Percentiles rank a stretch among this genome's conserved stretches.
Evolutionary conservation across 2,113 vertebrate genomes (phyloP).

Genomic region (Trachemys scripta): DNA sequence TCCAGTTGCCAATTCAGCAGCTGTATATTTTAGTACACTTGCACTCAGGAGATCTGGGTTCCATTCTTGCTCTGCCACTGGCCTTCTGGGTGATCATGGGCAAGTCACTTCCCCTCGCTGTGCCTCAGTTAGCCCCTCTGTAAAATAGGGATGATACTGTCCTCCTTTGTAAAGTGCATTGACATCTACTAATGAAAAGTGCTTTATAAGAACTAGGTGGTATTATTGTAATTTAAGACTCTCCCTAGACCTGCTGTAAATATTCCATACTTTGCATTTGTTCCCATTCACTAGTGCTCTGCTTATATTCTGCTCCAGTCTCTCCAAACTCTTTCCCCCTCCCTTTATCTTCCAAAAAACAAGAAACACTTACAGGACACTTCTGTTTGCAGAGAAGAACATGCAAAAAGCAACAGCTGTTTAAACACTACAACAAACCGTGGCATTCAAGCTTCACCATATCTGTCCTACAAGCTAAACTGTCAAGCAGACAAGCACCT

Average conservation of each 20-base stretch:
- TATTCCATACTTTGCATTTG: background rate
- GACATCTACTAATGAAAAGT: no score
- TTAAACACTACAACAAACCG: background rate
- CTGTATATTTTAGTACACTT: background rate
- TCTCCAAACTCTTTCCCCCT: background rate
- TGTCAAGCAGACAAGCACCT: background rate
- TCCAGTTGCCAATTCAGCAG: slow-evolving; percentile 12
- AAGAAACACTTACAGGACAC: background rate
- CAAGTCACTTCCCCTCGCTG: background rate
- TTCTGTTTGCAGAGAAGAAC: background rate
- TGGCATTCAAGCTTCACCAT: background rate
- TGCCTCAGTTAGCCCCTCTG: background rate
- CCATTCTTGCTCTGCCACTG: background rate
- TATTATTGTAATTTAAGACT: background rate
- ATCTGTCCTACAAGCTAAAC: background rate
- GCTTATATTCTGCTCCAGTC: background rate
- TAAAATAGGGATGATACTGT: background rate
- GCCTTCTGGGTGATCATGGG: background rate
- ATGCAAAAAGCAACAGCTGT: background rate
- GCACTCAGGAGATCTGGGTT: background rate
- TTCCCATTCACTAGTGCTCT: background rate
- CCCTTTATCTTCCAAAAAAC: background rate
- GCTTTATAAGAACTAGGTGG: background rate
- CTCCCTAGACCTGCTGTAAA: background rate
- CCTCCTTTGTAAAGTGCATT: background rate